phyloP scores from a whole-genome alignment of 2,888 invertebrate genomes.

The Chrysina gloriosa region DNA sequence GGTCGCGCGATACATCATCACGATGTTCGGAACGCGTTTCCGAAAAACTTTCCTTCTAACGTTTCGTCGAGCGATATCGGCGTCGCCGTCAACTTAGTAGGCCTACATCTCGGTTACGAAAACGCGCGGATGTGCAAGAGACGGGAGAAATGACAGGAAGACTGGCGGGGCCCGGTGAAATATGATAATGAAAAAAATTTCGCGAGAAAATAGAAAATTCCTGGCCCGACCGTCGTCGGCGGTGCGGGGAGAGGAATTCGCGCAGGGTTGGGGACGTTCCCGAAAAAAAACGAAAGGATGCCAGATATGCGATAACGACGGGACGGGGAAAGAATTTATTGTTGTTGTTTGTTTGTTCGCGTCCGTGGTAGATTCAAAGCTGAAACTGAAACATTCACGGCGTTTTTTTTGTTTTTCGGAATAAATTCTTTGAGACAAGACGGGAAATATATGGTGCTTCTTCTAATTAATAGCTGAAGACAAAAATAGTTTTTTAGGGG shows the following conservation, averaged over 20 bases:
- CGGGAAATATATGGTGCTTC: background rate
- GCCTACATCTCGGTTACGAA: too few species aligned
- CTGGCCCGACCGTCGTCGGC: constrained; percentile 1
- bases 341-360: constrained; percentile 22
- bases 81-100: constrained; percentile 10
- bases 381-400: constrained; percentile 11
- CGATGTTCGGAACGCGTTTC: constrained; percentile 11
- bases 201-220: constrained; percentile 31
- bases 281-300: background rate
- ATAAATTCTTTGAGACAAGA: background rate
- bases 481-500: too few species aligned
- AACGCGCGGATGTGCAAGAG: background rate
- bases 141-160: background rate
- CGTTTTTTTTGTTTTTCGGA: background rate
- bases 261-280: too few species aligned
- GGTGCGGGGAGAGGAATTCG: constrained; percentile 21
- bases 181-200: constrained; percentile 34
- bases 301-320: constrained; percentile 12
- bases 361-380: constrained; percentile 18
- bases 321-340: constrained; percentile 22
- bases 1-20: constrained; percentile 22
- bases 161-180: constrained; percentile 18
- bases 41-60: constrained; percentile 21
- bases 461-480: background rate
- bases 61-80: constrained; percentile 12